Evolutionary conservation across 2,888 invertebrate genomes (phyloP), one percentile per base, ranked within the genome.

Genomic region (Pyralis farinalis): DNA sequence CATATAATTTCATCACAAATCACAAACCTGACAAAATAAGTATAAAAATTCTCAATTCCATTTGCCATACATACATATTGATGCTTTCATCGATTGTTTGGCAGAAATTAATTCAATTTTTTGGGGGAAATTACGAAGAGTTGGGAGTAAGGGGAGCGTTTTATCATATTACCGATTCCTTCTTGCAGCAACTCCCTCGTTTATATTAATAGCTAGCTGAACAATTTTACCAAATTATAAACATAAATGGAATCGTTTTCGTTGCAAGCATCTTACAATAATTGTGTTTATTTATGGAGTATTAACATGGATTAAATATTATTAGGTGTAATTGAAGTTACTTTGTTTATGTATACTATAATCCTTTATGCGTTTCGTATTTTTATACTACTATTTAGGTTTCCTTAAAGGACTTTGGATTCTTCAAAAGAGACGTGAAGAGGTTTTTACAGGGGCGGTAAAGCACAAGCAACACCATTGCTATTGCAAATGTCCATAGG

Each of bases 91-190:
- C 71, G 71, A 79, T 74, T 80, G 79, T 78, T 80, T 78, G 65
- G 63, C 59, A 68, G 57, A 78, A 79, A 82, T 78, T 80, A 80
- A 82, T 82, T 79, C 75, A 78, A 79, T 82, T 81, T 80, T 79
- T 77, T 63, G 58, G 66, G 72, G 70, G 65, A 73, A 78, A 76
- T 64, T 53, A 55, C 53, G 69, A 55, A 55, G 60, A 68, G 57
- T 49, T 57, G 61, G 55, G 59, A 54, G 57, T 47, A 57, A 59
- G 63, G 58, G 71, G 74, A 63, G 63, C 58, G 55, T 68, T 74
- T 79, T 85, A 85, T 85, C 81, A 78, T 73, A 81, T 84, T 83
- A 84, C 80, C 59, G 77, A 79, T 78, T 81, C 70, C 75, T 69
- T 69, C 72, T 78, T 74, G 58, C 66, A 60, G 46, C 49, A 46